A percentile compares a stretch with the other conserved stretches of the same genome.
phyloP scores from a whole-genome alignment of 1,140 invertebrate species.

The Drosophila pseudoananassae region DNA sequence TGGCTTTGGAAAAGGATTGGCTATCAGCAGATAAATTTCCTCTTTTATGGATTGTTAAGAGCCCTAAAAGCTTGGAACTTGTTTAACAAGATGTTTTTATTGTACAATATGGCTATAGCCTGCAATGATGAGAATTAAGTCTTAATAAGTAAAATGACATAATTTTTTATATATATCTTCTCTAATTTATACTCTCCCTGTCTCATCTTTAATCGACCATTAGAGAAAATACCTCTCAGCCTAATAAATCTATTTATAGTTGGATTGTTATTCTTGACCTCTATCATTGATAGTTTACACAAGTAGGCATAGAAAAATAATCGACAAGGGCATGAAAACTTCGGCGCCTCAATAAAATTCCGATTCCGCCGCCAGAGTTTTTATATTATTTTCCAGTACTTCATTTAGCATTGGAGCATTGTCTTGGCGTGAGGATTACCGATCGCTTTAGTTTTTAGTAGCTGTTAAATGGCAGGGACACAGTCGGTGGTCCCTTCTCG shows the following conservation, averaged over 20 bases:
- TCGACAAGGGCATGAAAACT: conserved; percentile 60
- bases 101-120: background rate
- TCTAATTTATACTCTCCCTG: background rate
- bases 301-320: conserved; percentile 31
- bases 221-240: conserved; percentile 16
- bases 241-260: conserved; percentile 36
- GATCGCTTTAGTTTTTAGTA: conserved; percentile 70
- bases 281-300: conserved; percentile 58
- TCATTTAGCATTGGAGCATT: conserved; percentile 42
- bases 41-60: conserved; percentile 16
- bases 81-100: background rate
- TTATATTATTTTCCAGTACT: conserved; percentile 47
- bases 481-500: conserved; percentile 65
- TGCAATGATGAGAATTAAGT: too few species aligned
- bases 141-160: background rate
- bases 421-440: conserved; percentile 43
- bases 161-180: background rate
- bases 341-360: conserved; percentile 50
- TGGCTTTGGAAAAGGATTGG: conserved; percentile 1
- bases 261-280: conserved; percentile 45
- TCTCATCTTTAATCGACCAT: conserved; percentile 22
- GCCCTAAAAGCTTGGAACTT: conserved; percentile 4
- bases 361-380: conserved; percentile 23
- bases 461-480: conserved; percentile 71
- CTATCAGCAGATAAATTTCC: conserved; percentile 33